Evolutionary conservation across 2,888 invertebrate genomes (phyloP).

Genomic region (Amblyjoppa proteus): DNA sequence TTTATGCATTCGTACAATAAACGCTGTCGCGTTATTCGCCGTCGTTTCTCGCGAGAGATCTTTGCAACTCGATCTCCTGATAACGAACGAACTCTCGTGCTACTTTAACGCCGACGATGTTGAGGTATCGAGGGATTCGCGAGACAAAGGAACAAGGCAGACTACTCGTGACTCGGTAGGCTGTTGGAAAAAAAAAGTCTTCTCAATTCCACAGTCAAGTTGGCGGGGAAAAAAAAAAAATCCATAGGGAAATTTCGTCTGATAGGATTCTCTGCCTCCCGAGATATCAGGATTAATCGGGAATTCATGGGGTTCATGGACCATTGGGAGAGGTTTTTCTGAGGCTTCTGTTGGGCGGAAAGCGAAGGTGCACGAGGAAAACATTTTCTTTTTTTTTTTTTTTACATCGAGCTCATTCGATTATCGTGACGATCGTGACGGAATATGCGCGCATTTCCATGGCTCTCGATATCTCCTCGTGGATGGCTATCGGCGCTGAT

Average conservation of each 20-base stretch:
- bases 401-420: background rate
- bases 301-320: constrained; percentile 52
- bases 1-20: constrained; percentile 38
- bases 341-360: background rate
- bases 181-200: constrained; percentile 29
- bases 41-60: background rate
- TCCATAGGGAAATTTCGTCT: constrained; percentile 63
- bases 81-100: constrained; percentile 4
- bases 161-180: background rate
- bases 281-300: constrained; percentile 46
- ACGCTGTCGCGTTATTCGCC: constrained; percentile 22
- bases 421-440: constrained; percentile 7
- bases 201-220: constrained; percentile 29
- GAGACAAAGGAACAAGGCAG: background rate
- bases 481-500: constrained; percentile 39
- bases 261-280: constrained; percentile 30
- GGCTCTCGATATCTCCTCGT: constrained; percentile 13
- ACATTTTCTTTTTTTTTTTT: background rate
- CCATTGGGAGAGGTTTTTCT: background rate
- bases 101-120: no score
- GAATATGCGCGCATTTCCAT: background rate
- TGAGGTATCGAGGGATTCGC: constrained; percentile 9
- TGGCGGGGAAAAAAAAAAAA: constrained; percentile 18
- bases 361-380: background rate
- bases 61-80: constrained; percentile 22